phyloP scores from a whole-genome alignment of 1,140 invertebrate species.

The Drosophila neocordata region DNA sequence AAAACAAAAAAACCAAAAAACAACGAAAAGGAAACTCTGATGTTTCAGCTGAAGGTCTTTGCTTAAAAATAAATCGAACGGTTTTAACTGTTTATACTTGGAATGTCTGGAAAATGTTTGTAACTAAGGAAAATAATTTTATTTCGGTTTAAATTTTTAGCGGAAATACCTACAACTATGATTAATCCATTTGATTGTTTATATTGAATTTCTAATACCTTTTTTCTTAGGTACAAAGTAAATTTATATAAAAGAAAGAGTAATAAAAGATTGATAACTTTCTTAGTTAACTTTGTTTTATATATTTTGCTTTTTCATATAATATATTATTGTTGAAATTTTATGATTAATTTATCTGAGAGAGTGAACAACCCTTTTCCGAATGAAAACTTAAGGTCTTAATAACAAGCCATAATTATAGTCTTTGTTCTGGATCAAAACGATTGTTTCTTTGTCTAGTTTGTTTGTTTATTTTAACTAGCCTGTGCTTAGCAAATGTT shows the following conservation, averaged over 20 bases:
- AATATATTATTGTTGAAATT: too few relatives aligned
- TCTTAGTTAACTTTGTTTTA: too few relatives aligned
- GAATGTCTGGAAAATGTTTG: too few relatives aligned
- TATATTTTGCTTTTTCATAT: too few relatives aligned
- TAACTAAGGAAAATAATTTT: neutral
- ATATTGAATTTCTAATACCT: neutral
- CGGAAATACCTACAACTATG: neutral
- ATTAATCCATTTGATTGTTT: neutral
- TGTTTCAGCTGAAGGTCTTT: conserved; percentile 62
- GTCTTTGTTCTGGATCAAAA: conserved; percentile 33
- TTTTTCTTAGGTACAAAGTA: neutral
- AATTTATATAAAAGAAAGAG: neutral
- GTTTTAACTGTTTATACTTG: neutral
- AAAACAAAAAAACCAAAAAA: too few relatives aligned
- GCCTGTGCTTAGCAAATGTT: neutral
- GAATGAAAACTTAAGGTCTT: neutral
- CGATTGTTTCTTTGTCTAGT: conserved; percentile 48
- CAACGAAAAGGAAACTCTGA: conserved; percentile 49
- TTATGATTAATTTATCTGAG: too few relatives aligned
- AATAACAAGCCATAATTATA: neutral
- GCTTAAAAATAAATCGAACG: neutral
- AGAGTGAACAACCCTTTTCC: too few relatives aligned
- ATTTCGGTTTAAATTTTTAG: neutral
- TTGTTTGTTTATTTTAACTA: conserved; percentile 24
- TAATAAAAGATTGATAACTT: neutral